A percentile compares a stretch with the other conserved stretches of the same genome.
Evolutionary conservation across 2,797 vertebrate species (phyloP).

Genomic region (Dipus sagitta): DNA sequence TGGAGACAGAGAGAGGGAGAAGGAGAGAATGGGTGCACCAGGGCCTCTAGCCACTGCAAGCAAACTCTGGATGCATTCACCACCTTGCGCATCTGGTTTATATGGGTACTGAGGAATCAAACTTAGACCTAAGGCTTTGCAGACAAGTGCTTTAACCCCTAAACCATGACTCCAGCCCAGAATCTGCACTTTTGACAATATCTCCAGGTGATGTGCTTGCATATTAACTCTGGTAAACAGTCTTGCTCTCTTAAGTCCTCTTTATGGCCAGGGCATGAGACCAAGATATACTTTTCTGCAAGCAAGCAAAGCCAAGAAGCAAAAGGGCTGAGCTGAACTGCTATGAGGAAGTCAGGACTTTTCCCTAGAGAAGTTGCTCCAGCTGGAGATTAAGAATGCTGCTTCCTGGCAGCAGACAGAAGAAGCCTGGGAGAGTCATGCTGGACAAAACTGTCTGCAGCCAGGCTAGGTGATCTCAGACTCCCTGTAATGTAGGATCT

Average conservation of each 20-base stretch:
- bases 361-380: background rate
- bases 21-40: too few relatives aligned
- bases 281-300: background rate
- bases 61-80: too few relatives aligned
- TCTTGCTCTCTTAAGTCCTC: background rate
- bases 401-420: background rate
- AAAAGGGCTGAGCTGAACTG: background rate
- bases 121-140: too few relatives aligned
- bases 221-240: background rate
- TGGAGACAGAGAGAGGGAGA: too few relatives aligned
- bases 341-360: background rate
- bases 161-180: background rate
- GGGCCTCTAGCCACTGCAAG: too few relatives aligned
- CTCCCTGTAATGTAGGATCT: background rate
- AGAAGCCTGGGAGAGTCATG: background rate
- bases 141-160: too few relatives aligned
- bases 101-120: too few relatives aligned
- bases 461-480: background rate
- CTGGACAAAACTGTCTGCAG: background rate
- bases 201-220: background rate
- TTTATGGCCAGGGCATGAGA: accelerated
- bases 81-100: too few relatives aligned
- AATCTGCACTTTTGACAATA: background rate
- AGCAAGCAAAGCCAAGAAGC: background rate
- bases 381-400: background rate